Base-by-base conservation (phyloP, 2,888 invertebrate species). In the Scrobipalpa atriplicella region DNA sequence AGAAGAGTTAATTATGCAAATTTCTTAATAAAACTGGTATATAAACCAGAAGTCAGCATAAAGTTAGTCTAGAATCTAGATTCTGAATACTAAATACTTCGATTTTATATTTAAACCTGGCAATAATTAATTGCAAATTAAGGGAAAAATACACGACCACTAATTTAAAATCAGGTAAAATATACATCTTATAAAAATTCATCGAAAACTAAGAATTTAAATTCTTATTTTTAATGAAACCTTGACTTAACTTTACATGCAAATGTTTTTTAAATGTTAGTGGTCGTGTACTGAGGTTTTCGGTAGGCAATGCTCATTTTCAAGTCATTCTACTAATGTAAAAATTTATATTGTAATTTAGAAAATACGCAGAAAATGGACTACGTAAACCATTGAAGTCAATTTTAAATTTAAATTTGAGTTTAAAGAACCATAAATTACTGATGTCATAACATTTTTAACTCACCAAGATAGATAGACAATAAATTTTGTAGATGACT, bases 81-180 rank as follows among this genome's bases (percentile, higher is more conserved):
- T 52, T 52, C 10, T 19, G 19, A 10, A 19, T 52, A 52, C 52
- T 52, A 52, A 13, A 47, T 47, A 47, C 18, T 52, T 8, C 18
- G 51, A 51, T 51, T 52, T 52, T 19, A 29, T 16, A 58, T 5
- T 29, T 36, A 41, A 2, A 38, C 39, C 36, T 51, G 61, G 61
- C 61, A 66, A 66, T 58, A 66, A 67, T 68, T 68, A 60, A 43
- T 18, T 66, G 54, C 43, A 51, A 43, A 16, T 65, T 36, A 18
- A 71, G 16, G 16, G 67, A 68, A 69, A 67, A 67, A 68, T 65
- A 62, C 68, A 75, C 69, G 71, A 73, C 75, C 73, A 79, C 72
- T 75, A 75, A 78, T 75, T 71, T 69, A 72, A 72, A 73, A 67
- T 52, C 16, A n/a, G n/a, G 66, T 64, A 63, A 69, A 67, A 39